phyloP scores from a whole-genome alignment of 1,140 invertebrate genomes.

The Galleria mellonella region DNA sequence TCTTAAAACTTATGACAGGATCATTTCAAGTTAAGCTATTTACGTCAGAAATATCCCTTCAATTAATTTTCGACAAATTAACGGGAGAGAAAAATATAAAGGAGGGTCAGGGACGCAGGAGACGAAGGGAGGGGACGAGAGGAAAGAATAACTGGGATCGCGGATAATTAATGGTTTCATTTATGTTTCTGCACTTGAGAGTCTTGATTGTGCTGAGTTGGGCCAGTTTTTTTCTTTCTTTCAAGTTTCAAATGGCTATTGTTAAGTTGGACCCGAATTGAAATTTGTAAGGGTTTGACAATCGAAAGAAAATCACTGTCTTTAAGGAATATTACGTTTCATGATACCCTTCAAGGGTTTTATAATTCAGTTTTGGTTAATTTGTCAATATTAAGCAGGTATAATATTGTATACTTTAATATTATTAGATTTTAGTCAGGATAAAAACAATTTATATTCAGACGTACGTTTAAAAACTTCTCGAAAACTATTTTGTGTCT shows the following conservation, averaged over 20 bases:
- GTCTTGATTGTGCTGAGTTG: slow-evolving; percentile 62
- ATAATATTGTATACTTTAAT: too few species aligned
- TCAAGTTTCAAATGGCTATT: slow-evolving; percentile 53
- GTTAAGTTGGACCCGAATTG: slow-evolving; percentile 52
- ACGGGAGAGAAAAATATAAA: slow-evolving; percentile 45
- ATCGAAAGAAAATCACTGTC: slow-evolving; percentile 7
- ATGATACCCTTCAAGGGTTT: too few species aligned
- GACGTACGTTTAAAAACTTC: too few species aligned
- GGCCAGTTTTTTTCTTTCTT: slow-evolving; percentile 52
- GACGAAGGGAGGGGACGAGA: slow-evolving; percentile 20
- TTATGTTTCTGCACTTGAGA: slow-evolving; percentile 70
- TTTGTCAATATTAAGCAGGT: too few species aligned
- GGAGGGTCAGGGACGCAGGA: slow-evolving; percentile 17
- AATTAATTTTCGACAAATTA: slow-evolving; percentile 55
- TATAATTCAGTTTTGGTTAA: too few species aligned
- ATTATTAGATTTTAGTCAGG: too few species aligned
- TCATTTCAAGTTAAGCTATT: slow-evolving; percentile 33
- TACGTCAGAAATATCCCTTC: slow-evolving; percentile 41
- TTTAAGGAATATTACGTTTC: too few species aligned
- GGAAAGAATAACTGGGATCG: slow-evolving; percentile 60
- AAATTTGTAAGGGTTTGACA: slow-evolving; percentile 47
- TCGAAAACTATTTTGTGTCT: too few species aligned
- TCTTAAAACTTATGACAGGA: slow-evolving; percentile 17
- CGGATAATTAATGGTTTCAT: slow-evolving; percentile 72
- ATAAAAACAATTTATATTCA: too few species aligned